Evolutionary conservation across 2,888 invertebrate species (phyloP).

Genomic region (Drosophila histrio): DNA sequence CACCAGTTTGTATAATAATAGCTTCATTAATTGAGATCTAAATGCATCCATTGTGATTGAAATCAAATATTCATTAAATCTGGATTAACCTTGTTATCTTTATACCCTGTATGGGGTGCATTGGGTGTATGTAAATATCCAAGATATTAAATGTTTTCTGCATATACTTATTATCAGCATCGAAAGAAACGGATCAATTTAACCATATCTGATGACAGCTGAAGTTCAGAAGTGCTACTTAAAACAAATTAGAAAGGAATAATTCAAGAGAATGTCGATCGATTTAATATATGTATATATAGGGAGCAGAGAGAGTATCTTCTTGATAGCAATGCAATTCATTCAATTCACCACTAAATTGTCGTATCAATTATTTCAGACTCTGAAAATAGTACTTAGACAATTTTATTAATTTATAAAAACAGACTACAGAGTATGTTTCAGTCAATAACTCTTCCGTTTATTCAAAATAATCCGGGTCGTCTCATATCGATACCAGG

Average conservation of each 20-base stretch:
- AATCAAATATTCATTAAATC: constrained; percentile 2
- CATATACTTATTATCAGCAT: too few relatives aligned
- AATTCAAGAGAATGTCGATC: too few relatives aligned
- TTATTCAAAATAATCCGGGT: background rate
- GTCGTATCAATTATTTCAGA: background rate
- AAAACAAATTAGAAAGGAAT: too few relatives aligned
- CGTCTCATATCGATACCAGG: background rate
- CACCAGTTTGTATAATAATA: constrained; percentile 1
- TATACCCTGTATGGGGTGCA: background rate
- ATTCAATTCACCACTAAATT: background rate
- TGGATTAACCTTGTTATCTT: background rate
- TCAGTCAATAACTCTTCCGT: background rate
- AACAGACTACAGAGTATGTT: background rate
- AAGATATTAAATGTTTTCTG: too few relatives aligned
- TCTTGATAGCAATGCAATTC: background rate
- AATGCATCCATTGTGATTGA: background rate
- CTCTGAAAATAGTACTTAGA: background rate
- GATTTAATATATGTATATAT: too few relatives aligned
- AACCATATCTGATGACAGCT: too few relatives aligned
- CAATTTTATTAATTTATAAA: background rate
- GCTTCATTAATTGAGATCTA: background rate
- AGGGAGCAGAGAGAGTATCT: too few relatives aligned
- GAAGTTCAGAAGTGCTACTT: too few relatives aligned
- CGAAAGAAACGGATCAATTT: too few relatives aligned
- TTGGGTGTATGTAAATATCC: background rate